A percentile compares a stretch with the other conserved stretches of the same genome.
These are phyloP conservation scores for Poecilia wingei DNA, from an alignment of 2,797 vertebrate species.

Conservation along the genomic window DNA sequence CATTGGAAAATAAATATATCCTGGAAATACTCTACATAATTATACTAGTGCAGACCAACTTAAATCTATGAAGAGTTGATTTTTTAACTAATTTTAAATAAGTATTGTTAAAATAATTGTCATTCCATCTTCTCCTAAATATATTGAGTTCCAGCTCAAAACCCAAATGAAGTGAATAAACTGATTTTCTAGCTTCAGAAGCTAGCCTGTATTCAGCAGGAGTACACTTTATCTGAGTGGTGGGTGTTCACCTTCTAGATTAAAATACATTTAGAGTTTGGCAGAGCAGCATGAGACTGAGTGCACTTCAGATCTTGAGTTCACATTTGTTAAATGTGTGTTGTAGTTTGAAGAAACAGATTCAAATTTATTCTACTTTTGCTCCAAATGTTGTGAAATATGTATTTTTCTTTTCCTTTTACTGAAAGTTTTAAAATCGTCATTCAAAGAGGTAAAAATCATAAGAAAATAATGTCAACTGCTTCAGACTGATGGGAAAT, in stretches of 20 bases:
- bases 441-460: background rate
- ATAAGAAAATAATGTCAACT: background rate
- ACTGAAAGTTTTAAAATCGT: background rate
- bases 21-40: background rate
- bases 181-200: background rate
- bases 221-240: background rate
- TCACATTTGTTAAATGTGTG: background rate
- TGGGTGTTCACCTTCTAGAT: background rate
- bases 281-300: background rate
- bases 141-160: background rate
- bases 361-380: background rate
- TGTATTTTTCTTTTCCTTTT: background rate
- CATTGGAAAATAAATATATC: background rate
- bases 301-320: background rate
- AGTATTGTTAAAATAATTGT: background rate
- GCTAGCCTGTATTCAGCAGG: background rate
- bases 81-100: background rate
- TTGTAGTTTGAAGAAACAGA: background rate
- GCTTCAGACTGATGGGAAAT: background rate
- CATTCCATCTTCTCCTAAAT: background rate
- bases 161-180: background rate
- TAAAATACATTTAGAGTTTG: background rate
- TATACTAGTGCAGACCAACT: background rate
- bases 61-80: background rate
- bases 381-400: background rate